Evolutionary conservation across 2,797 vertebrate genomes (phyloP), one percentile per base, ranked within the genome.

Genomic region (Aotus griseimembra): DNA sequence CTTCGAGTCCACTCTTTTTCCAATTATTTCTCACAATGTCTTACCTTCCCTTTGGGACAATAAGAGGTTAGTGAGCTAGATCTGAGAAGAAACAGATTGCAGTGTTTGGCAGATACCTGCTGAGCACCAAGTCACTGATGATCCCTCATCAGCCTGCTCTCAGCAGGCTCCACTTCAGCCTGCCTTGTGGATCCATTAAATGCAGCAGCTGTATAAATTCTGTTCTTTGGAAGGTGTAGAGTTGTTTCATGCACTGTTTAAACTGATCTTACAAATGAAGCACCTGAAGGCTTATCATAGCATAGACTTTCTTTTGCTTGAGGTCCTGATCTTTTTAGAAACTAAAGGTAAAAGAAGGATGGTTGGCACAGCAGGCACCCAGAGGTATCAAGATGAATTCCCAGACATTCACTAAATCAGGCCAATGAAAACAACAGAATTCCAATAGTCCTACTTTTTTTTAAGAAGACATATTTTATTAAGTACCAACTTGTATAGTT

Each of bases 81-180:
- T 28, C 46, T 58, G n/a, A 80, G 36, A 79, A 85, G 44, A 44
- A 97, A 96, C 88, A 94, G 93, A 98, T 58, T 83, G 64, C 76
- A 58, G 41, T 44, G 94, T 83, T 52, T 97, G 92, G 44, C 82
- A 97, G 46, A 83, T 28, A 92, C 93, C 83, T 70, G 57, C 93
- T 97, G 89, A 97, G 73, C 11, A 41, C 87, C 95, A 92, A 89
- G 96, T 73, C 52, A 88, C 91, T 96, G 50, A 89, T 93, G 96
- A 93, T 33, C 28, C 86, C 61, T 81, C 46, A 24, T 79, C 94
- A 57, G 72, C 20, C 41, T 80, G 84, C 88, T 75, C 96, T 77
- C 92, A 96, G 97, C 79, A 93, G 90, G 87, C 64, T 96, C 95
- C 33, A 4, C 96, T 95, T 98, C 84, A 97, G 64, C 33, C 41